Evolutionary conservation across 2,888 invertebrate species (phyloP).

Genomic region (Dolichopus griseipennis): DNA sequence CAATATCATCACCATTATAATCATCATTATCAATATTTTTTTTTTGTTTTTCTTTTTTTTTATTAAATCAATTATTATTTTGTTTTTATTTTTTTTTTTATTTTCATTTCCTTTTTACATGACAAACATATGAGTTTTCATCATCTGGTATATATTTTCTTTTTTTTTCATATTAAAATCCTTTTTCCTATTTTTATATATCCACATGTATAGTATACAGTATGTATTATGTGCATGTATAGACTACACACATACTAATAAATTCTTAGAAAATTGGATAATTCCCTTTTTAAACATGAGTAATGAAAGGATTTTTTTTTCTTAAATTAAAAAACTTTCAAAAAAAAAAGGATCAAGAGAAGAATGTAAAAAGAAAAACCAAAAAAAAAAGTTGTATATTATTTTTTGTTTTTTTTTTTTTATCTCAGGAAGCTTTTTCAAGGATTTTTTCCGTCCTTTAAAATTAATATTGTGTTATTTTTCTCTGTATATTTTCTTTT

Average conservation of each 20-base stretch:
- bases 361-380: neutral
- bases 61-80: too few relatives aligned
- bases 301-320: too few relatives aligned
- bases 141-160: neutral
- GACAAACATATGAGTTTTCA: neutral
- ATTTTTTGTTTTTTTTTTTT: too few relatives aligned
- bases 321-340: too few relatives aligned
- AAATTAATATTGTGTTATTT: neutral
- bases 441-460: conserved; percentile 1
- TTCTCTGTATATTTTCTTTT: neutral
- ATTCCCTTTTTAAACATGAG: too few relatives aligned
- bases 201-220: too few relatives aligned
- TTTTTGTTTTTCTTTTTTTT: too few relatives aligned
- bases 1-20: neutral
- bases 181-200: neutral
- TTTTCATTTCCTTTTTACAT: too few relatives aligned
- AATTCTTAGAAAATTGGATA: too few relatives aligned
- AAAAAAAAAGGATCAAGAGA: neutral
- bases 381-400: too few relatives aligned
- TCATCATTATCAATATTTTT: neutral
- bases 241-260: neutral
- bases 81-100: too few relatives aligned
- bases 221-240: too few relatives aligned
- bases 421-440: neutral
- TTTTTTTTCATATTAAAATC: neutral